phyloP scores from a whole-genome alignment of 2,888 invertebrate genomes.

The Acrobeloides nanus region DNA sequence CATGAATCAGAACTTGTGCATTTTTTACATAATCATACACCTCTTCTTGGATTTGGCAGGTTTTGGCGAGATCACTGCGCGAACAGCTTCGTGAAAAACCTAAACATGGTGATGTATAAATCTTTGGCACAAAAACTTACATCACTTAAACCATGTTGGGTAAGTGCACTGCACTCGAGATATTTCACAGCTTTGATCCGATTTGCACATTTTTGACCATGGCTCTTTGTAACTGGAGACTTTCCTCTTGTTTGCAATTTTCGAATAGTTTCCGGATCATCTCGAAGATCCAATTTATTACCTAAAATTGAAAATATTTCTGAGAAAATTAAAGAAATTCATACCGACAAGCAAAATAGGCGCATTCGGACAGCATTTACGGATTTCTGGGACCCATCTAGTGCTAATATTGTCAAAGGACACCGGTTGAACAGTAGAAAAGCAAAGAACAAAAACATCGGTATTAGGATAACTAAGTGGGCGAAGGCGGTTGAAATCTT shows the following conservation, averaged over 20 bases:
- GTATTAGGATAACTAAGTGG: constrained; percentile 95
- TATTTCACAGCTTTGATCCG: constrained; percentile 94
- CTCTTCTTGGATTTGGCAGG: too few species aligned
- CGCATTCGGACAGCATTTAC: constrained; percentile 98
- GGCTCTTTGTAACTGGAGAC: constrained; percentile 88
- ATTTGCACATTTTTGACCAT: constrained; percentile 96
- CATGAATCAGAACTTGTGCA: too few species aligned
- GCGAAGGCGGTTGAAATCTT: constrained; percentile 77
- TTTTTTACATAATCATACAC: too few species aligned
- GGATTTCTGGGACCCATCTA: constrained; percentile 99
- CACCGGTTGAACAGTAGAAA: constrained; percentile 95
- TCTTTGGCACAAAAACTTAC: too few species aligned
- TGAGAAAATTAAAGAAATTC: too few species aligned
- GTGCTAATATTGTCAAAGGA: constrained; percentile 98
- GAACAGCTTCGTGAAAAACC: constrained; percentile 97
- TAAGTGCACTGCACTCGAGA: constrained; percentile 97
- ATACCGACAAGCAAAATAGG: constrained; percentile 94
- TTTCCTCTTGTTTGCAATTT: constrained; percentile 84
- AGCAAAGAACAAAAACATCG: constrained; percentile 98
- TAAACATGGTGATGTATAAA: too few species aligned
- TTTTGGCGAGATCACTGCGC: constrained; percentile 91
- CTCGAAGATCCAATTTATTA: constrained; percentile 95
- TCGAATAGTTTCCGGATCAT: constrained; percentile 88
- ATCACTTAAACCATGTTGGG: constrained; percentile 82
- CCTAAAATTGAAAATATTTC: too few species aligned